Base-by-base conservation (phyloP, 2,888 invertebrate genomes). In the Andrena haemorrhoa region DNA sequence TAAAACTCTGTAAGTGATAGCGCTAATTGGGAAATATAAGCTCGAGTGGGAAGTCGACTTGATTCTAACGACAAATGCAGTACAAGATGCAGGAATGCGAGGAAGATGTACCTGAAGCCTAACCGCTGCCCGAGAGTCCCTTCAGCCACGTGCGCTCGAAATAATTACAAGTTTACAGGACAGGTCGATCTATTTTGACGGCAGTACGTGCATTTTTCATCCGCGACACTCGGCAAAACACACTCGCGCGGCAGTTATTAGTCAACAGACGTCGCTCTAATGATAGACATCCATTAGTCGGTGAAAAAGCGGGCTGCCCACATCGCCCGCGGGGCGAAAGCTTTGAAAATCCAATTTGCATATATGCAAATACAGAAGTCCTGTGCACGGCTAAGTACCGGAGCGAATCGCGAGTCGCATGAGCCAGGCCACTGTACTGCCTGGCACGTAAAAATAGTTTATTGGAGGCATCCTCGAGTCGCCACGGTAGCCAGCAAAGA, bases 281-380 rank as follows among this genome's bases (percentile, higher is more conserved):
- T 89, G 88, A 90, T 91, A 87, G 89, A 89, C 90, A 85, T 90
- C 89, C 89, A 91, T 91, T 91, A 91, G 83, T 83, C 70, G 33
- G 12, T 79, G 64, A 79, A 82, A 79, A 73, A 79, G 78, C 26
- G 58, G 7, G 8, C 23, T 51, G 53, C 16, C 83, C 68, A 26
- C 29, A 26, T 23, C 53, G 66, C 53, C 82, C 56, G 26, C 70
- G 71, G 41, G 61, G 58, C 68, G 12, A 26, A 65, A 73, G 31
- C 73, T 69, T 75, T 72, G 75, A 72, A 82, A 82, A 71, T 79
- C 4, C 23, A 51, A 82, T 80, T 82, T 76, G 47, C 78, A 83
- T 75, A 70, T 70, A 75, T 75, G 71, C 72, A 78, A 71, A 83
- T 76, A 75, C 68, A 31, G 29, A 56, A 51, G 58, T 69, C 65